Base-by-base conservation (phyloP, 1,140 invertebrate genomes). In the Aplysia californica region DNA sequence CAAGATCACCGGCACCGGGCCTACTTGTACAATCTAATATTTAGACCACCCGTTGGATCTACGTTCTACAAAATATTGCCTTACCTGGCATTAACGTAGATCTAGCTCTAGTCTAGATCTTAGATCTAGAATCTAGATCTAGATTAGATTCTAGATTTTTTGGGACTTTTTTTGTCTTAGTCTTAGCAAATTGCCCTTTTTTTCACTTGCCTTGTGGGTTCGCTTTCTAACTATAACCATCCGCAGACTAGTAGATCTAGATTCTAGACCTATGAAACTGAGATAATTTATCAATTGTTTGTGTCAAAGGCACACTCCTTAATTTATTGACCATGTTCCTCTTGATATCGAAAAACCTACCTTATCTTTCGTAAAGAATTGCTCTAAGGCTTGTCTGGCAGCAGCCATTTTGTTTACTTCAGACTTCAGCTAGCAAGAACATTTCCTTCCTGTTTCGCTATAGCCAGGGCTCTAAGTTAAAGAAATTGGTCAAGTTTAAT, bases 341-440 rank as follows among this genome's bases (percentile, higher is more conserved):
- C 26, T 31, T 21, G n/a, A 65, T 15, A 65, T 6, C 35, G 64
- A 35, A 65, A 31, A 6, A 31, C 65, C 56, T 58, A 84, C 83
- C 77, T 79, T 83, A 73, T 83, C 83, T 77, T 75, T 80, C 4
- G 79, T 78, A 73, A 84, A 84, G 67, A 84, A 84, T 31, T 70
- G 59, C 38, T 73, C 67, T 65, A 84, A 84, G 20, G 76, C 78
- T 61, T 67, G 21, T 50, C 72, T 71, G 36, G 75, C 75, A n/a
- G 50, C 68, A 58, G 77, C 77, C 80, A 79, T 81, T n/a, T 77
- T 77, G 79, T 39, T 66, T 20, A n/a, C n/a, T n/a, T n/a, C n/a
- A n/a, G n/a, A n/a, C n/a, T n/a, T n/a, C n/a, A n/a, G n/a, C n/a
- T n/a, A n/a, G n/a, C n/a, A n/a, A n/a, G n/a, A n/a, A n/a, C n/a